Evolutionary conservation across 2,113 vertebrate species (phyloP), one percentile per base, ranked within the genome.

Genomic region (Alaudala cheleensis): DNA sequence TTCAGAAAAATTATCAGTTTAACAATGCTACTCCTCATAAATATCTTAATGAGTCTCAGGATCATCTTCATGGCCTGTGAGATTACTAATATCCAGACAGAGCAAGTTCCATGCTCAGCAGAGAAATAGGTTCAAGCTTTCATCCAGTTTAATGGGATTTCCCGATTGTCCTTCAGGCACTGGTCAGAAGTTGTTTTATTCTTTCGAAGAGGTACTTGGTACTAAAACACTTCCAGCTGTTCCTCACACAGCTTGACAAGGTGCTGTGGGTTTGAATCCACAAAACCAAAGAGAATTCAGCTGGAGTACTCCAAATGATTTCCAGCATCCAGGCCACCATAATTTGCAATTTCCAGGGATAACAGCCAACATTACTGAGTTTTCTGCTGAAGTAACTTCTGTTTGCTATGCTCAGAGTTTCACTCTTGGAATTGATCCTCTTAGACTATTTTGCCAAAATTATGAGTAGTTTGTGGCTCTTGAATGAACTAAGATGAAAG

Each of bases 31-130:
- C 50, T 93, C 64, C 60, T 96, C 85, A 93, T 79, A 91, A 92
- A 88, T 88, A 90, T 86, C 92, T 86, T 93, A 93, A 90, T 71
- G 60, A 95, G 87, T 70, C 71, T 93, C 88, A 70, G 74, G 81
- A 49, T 58, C 90, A 65, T 83, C 73, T 72, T 73, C 76, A 22
- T 91, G 56, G 56, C 92, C 82, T 82, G 10, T 54, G 80, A 97
- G 92, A 95, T 94, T 78, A 90, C 79, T 47, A 82, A 78, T 78
- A 95, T 20, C 37, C 71, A 86, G 94, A 69, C 91, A 90, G 33
- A 77, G 33, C 2, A 2, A 88, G 74, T 47, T 86, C 56, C 28
- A 21, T 19, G 22, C 34, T 91, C 85, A 87, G 54, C 22, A 50
- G 82, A 58, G 58, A 90, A 90, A 90, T 40, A 66, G 29, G 28